A percentile compares a stretch with the other conserved stretches of the same genome.
Conservation (phyloP, 2,888 invertebrate genomes). For the Ferrisia virgata region DNA sequence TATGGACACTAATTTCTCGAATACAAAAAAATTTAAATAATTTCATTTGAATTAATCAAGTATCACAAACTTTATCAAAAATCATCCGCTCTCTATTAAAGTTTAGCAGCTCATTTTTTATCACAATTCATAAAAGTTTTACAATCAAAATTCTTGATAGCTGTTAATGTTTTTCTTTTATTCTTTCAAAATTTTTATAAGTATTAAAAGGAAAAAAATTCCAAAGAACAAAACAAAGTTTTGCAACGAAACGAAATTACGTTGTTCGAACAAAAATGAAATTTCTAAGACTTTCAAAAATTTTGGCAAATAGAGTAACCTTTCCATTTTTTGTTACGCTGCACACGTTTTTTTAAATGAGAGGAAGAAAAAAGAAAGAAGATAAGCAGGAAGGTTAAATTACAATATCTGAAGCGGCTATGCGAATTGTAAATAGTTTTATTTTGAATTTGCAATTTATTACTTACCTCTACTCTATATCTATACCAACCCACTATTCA, state of each 20-base stretch:
- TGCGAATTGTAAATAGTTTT: neutral
- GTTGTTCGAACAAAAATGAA: neutral
- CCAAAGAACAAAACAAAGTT: neutral
- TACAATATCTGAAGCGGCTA: neutral
- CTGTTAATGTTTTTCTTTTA: neutral
- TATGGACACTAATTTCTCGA: too few species aligned
- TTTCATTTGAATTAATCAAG: neutral
- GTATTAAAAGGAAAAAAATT: conserved; percentile 7
- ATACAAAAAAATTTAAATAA: too few species aligned
- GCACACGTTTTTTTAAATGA: neutral
- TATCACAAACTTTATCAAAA: neutral
- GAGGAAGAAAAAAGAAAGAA: neutral
- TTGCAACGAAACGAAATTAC: neutral
- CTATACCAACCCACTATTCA: too few species aligned
- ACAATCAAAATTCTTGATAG: neutral
- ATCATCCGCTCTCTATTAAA: neutral
- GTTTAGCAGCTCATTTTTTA: neutral
- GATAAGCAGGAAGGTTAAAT: neutral
- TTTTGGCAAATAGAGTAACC: neutral
- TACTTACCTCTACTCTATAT: too few species aligned
- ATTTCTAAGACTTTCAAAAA: neutral
- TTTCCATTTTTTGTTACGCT: conserved; percentile 4
- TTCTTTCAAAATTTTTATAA: conserved; percentile 14
- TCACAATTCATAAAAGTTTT: neutral
- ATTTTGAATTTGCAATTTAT: neutral